Evolutionary conservation across 2,113 vertebrate genomes (phyloP), one percentile per base, ranked within the genome.

Genomic region (Ariopsis seemanni): DNA sequence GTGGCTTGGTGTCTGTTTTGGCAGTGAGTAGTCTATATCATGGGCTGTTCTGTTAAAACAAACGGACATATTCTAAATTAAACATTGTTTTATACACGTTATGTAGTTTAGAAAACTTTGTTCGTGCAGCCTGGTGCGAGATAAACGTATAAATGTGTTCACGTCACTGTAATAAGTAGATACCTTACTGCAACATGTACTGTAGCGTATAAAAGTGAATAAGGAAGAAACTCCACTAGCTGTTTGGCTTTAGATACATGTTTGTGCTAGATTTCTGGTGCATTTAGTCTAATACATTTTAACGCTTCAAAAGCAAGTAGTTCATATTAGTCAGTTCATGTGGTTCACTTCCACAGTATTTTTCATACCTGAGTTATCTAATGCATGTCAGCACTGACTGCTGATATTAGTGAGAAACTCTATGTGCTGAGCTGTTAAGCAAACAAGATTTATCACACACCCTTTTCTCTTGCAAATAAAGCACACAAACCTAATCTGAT

Each of bases 1-100:
- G 55, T 75, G 67, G 60, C 18, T 90, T 18, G 85, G 88, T 90
- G 87, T 84, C 48, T 12, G 87, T 62, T 65, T 86, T 85, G 84
- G 78, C 58, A 90, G 94, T 93, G 86, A 94, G 94, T 94, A 88
- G 2, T 42, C 5, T n/a, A 1, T 14, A 30, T 7, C 0, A 20
- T 30, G n/a, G 34, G 57, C 30, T 58, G 53, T 57, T 62, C 57
- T 82, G 5, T 82, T 60, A 1, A 7, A 58, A 18, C 52, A 80
- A 34, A 4, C 0, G 6, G 15, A 15, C 27, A 30, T 22, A 60
- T 81, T 81, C 4, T 34, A 34, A 57, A 81, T 58, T 22, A 60
- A 42, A 42, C 27, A 8, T 60, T 42, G 27, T 20, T 77, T 20
- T 34, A 80, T 34, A 58, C 2, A 5, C 53, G 2, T 80, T 34